These are phyloP conservation scores for Caenorhabditis sp. DNA, from an alignment of 2,888 invertebrate genomes.

Conservation along the genomic window DNA sequence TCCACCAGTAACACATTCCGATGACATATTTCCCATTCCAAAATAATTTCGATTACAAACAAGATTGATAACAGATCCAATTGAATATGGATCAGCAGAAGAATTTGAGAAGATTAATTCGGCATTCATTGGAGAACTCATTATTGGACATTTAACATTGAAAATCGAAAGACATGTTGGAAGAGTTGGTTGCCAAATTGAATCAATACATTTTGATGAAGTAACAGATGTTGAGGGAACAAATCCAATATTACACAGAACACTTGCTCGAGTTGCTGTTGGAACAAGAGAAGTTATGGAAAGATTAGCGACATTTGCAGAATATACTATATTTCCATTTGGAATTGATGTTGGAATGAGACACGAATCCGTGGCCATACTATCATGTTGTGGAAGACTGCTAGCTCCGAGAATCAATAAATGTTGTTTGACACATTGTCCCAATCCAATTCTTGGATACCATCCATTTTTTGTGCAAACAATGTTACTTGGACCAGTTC, in stretches of 20 bases:
- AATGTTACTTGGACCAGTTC: constrained; percentile 27
- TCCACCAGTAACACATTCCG: constrained; percentile 34
- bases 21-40: constrained; percentile 28
- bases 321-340: constrained; percentile 33
- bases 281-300: constrained; percentile 16
- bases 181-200: constrained; percentile 30
- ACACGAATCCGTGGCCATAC: not conserved
- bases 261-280: constrained; percentile 39
- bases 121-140: constrained; percentile 33
- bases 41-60: constrained; percentile 31
- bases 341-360: constrained; percentile 12
- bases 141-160: constrained; percentile 32
- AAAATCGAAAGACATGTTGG: constrained; percentile 26
- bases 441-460: constrained; percentile 43
- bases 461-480: constrained; percentile 50
- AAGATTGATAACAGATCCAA: constrained; percentile 23
- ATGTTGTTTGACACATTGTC: constrained; percentile 18
- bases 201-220: constrained; percentile 26
- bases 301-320: constrained; percentile 17
- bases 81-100: constrained; percentile 19
- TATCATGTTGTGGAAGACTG: not conserved
- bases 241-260: constrained; percentile 40
- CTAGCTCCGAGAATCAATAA: not conserved
- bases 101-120: constrained; percentile 32
- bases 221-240: constrained; percentile 26